Conservation (phyloP, 2,888 invertebrate species). For the Anticlea derivata region DNA sequence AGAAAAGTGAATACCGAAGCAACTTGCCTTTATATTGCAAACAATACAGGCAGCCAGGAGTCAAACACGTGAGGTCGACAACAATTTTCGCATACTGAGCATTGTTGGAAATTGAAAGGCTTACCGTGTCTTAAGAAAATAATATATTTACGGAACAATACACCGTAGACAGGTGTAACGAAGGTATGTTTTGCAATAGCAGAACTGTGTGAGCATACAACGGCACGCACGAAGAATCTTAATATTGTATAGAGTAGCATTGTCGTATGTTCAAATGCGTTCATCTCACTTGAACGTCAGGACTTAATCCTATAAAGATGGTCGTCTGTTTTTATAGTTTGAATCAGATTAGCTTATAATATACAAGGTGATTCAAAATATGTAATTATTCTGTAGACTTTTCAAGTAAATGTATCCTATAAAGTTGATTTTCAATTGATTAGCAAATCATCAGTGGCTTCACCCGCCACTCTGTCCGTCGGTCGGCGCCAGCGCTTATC, state of each 20-base stretch:
- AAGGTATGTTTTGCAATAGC: conserved; percentile 17
- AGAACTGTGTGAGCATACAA: conserved; percentile 15
- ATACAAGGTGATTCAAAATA: too few species aligned
- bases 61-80: conserved; percentile 66
- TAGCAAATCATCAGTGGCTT: too few species aligned
- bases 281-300: conserved; percentile 43
- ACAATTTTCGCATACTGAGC: conserved; percentile 72
- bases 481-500: too few species aligned
- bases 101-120: conserved; percentile 70
- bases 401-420: neutral
- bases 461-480: too few species aligned
- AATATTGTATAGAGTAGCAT: conserved; percentile 55
- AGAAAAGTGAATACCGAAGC: conserved; percentile 47
- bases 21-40: conserved; percentile 39
- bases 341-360: conserved; percentile 26
- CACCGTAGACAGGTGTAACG: neutral
- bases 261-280: conserved; percentile 45
- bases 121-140: conserved; percentile 51
- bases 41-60: conserved; percentile 45
- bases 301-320: conserved; percentile 44
- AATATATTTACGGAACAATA: neutral
- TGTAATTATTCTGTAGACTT: too few species aligned
- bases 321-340: conserved; percentile 40
- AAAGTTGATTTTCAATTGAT: too few species aligned
- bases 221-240: conserved; percentile 58